Evolutionary conservation across 2,797 vertebrate genomes (phyloP), one percentile per base, ranked within the genome.

Genomic region (Aplochiton taeniatus): DNA sequence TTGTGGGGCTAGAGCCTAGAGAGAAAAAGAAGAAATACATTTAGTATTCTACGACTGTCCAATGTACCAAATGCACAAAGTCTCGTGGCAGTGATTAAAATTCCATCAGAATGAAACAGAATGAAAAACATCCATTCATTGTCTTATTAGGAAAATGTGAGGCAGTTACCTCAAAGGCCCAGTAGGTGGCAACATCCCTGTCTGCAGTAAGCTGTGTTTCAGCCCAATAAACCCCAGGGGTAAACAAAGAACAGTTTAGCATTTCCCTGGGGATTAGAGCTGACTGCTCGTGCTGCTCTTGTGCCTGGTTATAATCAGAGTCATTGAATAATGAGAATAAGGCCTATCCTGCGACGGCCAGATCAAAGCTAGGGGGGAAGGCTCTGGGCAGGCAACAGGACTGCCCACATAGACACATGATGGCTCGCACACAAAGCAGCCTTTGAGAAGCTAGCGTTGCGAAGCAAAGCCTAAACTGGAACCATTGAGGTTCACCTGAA

Each of bases 1-100:
- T 67, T 96, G 93, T 69, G 95, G 93, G 55, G 94, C 91, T 75
- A 98, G 85, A 58, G 93, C 93, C 98, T 99, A 66, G 0, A 81
- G 0, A 81, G 88, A n/a, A 74, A n/a, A 53, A 9, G 5, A 56
- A 16, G 76, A 85, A 77, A 11, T 6, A 13, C 11, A 17, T 19
- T 41, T 44, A 60, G 58, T 4, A 13, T 8, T n/a, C 45, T 47
- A 55, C 31, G 18, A 54, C 4, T 6, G 31, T 31, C 6, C 31
- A 31, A 31, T n/a, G n/a, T n/a, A n/a, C n/a, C n/a, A 31, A 31
- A 31, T 31, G 6, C 31, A 31, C 31, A 31, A 31, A 2, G 2
- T 31, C 31, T 3, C 2, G 2, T 31, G 31, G 31, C 31, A 31
- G 31, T 31, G 31, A 31, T 6, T 3, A 31, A 31, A 31, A 31